Conservation (phyloP, 2,113 vertebrate genomes). For the Gymnarchus niloticus region DNA sequence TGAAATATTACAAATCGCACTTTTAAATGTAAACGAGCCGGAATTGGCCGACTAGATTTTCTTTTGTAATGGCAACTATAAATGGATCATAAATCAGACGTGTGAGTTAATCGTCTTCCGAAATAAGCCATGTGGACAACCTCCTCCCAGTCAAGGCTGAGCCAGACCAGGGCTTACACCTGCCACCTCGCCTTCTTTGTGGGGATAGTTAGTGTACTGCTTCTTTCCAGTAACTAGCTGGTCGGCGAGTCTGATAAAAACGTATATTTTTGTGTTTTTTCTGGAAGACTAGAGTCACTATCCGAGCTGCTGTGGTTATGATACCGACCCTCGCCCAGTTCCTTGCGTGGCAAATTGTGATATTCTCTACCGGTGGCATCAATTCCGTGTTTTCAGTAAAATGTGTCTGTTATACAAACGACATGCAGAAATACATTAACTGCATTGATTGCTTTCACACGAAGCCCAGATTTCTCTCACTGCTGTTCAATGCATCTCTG, state of each 20-base stretch:
- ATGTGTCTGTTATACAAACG: neutral
- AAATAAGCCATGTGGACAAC: neutral
- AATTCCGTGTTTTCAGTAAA: neutral
- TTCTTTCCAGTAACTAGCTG: neutral
- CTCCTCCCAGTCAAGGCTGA: neutral
- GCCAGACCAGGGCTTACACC: too few species aligned
- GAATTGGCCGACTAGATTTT: neutral
- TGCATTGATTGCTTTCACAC: neutral
- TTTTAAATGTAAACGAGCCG: neutral
- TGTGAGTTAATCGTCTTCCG: neutral
- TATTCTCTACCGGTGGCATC: neutral
- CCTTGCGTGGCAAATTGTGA: neutral
- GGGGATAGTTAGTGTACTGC: neutral
- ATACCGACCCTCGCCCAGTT: too few species aligned
- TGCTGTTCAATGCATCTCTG: neutral
- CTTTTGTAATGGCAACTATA: neutral
- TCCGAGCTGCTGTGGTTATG: too few species aligned
- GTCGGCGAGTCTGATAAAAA: too few species aligned
- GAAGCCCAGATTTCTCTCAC: neutral
- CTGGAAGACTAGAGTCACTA: too few species aligned
- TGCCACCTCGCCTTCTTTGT: neutral
- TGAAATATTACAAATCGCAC: neutral
- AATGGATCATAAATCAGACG: neutral
- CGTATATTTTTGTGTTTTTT: too few species aligned
- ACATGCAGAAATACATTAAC: neutral